Evolutionary conservation across 2,888 invertebrate genomes (phyloP).

Genomic region (Tiliacea aurago): DNA sequence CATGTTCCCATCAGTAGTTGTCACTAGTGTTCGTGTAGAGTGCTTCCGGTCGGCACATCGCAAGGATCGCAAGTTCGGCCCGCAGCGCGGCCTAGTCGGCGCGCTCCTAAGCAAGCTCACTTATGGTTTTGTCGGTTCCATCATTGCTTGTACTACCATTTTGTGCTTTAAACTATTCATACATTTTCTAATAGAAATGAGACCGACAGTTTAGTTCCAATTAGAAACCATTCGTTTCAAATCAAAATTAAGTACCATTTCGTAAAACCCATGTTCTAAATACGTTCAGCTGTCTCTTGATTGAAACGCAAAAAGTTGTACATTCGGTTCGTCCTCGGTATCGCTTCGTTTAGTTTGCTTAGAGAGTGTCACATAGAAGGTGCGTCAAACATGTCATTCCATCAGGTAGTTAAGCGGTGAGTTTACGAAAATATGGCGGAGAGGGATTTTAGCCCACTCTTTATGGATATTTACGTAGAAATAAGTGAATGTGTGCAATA

Average conservation of each 20-base stretch:
- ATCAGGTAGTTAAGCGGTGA: conserved; percentile 89
- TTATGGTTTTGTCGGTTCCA: conserved; percentile 55
- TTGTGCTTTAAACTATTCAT: conserved; percentile 40
- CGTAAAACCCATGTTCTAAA: conserved; percentile 41
- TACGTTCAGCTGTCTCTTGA: conserved; percentile 48
- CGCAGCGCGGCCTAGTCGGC: conserved; percentile 78
- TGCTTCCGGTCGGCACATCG: conserved; percentile 76
- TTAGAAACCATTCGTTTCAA: conserved; percentile 42
- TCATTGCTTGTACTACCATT: conserved; percentile 57
- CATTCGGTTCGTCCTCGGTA: conserved; percentile 63
- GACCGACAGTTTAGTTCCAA: conserved; percentile 51
- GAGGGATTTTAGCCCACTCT: conserved; percentile 90
- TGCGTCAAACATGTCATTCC: conserved; percentile 87
- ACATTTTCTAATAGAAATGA: conserved; percentile 48
- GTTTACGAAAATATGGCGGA: conserved; percentile 90
- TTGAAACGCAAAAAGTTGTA: conserved; percentile 49
- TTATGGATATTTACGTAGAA: conserved; percentile 79
- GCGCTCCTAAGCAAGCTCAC: conserved; percentile 84
- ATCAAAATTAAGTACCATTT: conserved; percentile 45
- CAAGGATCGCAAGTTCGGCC: conserved; percentile 59
- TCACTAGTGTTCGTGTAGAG: conserved; percentile 82
- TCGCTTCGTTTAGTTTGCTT: conserved; percentile 83
- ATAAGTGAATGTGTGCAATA: conserved; percentile 89
- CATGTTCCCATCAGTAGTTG: conserved; percentile 81
- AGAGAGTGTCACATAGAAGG: conserved; percentile 79